Evolutionary conservation across 2,113 vertebrate species (phyloP).

Genomic region (Entomyzon cyanotis): DNA sequence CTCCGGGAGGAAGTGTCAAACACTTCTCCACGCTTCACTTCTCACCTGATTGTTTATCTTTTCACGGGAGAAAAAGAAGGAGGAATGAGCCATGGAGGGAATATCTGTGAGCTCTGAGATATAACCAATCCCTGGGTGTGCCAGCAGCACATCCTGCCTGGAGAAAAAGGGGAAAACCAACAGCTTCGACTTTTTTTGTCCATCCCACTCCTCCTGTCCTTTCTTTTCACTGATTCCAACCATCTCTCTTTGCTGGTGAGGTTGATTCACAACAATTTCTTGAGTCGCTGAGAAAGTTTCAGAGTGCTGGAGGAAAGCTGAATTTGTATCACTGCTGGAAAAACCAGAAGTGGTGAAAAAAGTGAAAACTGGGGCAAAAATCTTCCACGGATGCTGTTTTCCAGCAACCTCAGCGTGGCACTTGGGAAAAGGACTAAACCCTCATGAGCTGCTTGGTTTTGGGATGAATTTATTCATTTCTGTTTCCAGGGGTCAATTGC

Average conservation of each 20-base stretch:
- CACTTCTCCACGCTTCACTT: background rate
- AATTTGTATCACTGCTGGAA: background rate
- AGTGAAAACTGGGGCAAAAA: background rate
- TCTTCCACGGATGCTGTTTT: background rate
- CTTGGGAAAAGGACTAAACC: background rate
- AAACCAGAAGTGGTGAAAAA: background rate
- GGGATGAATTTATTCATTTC: background rate
- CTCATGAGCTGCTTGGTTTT: background rate
- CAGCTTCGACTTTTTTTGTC: background rate
- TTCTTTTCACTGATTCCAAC: background rate
- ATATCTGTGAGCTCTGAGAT: background rate
- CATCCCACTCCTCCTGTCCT: background rate
- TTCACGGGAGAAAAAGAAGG: background rate
- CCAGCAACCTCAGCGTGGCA: background rate
- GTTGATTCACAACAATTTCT: background rate
- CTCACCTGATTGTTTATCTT: background rate
- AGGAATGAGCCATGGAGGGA: background rate
- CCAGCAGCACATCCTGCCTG: no score
- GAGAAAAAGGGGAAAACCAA: background rate
- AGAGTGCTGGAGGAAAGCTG: background rate
- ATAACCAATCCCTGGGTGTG: background rate
- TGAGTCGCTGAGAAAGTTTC: background rate
- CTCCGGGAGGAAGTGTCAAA: background rate
- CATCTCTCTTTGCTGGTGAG: background rate
- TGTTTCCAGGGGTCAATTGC: background rate